phyloP scores from a whole-genome alignment of 2,888 invertebrate genomes.

The Steromphala cineraria region DNA sequence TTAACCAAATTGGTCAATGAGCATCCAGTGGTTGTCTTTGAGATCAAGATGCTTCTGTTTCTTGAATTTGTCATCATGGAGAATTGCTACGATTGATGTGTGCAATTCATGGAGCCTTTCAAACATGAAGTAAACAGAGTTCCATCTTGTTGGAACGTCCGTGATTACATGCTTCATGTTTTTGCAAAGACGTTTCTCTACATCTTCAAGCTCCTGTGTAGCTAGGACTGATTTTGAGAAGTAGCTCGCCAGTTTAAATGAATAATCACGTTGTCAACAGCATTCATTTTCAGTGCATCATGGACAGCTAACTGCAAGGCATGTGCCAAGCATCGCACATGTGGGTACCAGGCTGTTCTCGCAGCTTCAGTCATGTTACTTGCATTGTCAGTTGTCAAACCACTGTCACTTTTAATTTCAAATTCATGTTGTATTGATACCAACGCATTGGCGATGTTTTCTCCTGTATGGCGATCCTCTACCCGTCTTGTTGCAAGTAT shows the following conservation, averaged over 20 bases:
- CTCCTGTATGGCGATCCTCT: no score
- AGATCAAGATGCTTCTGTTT: neutral
- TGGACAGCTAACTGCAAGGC: no score
- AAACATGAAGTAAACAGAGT: neutral
- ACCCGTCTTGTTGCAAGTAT: no score
- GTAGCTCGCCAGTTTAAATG: neutral
- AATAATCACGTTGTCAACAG: neutral
- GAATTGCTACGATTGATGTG: neutral
- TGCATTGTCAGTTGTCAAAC: neutral
- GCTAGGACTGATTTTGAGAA: neutral
- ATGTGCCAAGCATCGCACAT: no score
- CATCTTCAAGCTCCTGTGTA: neutral
- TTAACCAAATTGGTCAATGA: no score
- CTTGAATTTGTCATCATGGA: neutral
- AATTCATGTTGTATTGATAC: neutral
- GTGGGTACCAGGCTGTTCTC: no score
- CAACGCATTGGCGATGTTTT: no score
- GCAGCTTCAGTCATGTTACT: neutral
- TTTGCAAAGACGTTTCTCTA: neutral
- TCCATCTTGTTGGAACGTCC: neutral
- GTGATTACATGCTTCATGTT: neutral
- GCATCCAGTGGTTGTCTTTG: no score
- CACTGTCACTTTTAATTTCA: neutral
- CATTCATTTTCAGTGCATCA: no score
- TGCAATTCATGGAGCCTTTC: neutral